Conservation (phyloP, 2,113 vertebrate genomes). For the Dermatemys mawii region DNA sequence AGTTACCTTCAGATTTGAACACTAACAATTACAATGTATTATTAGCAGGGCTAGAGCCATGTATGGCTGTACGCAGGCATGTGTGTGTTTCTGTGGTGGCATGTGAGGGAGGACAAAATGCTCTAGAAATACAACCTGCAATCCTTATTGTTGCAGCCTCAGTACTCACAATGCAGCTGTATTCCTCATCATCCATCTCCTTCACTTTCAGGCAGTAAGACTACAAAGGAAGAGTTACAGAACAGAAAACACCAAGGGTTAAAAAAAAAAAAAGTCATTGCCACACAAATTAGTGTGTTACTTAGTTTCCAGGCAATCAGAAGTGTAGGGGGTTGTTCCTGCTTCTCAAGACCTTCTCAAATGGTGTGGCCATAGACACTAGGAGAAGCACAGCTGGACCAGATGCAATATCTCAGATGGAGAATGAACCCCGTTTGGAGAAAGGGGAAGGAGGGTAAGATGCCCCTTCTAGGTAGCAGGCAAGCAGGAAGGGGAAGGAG, state of each 20-base stretch:
- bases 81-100: not conserved
- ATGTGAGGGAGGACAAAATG: accelerated
- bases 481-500: not conserved
- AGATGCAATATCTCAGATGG: not conserved
- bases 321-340: not conserved
- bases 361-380: not conserved
- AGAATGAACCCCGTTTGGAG: not conserved
- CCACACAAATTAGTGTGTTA: not conserved
- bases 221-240: slow-evolving; percentile 74
- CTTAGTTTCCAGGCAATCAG: not conserved
- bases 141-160: not conserved
- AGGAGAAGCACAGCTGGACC: not conserved
- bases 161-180: slow-evolving; percentile 95
- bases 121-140: not conserved
- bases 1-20: not conserved
- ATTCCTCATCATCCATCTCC: slow-evolving; percentile 99
- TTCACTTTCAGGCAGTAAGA: slow-evolving; percentile 99
- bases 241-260: not conserved
- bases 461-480: not conserved
- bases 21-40: not conserved
- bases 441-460: not conserved
- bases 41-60: not conserved
- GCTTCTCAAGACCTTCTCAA: not conserved
- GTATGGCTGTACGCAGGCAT: not conserved
- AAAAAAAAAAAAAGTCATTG: not conserved